Conservation (phyloP, 2,113 vertebrate genomes). For the Phalacrocorax aristotelis region DNA sequence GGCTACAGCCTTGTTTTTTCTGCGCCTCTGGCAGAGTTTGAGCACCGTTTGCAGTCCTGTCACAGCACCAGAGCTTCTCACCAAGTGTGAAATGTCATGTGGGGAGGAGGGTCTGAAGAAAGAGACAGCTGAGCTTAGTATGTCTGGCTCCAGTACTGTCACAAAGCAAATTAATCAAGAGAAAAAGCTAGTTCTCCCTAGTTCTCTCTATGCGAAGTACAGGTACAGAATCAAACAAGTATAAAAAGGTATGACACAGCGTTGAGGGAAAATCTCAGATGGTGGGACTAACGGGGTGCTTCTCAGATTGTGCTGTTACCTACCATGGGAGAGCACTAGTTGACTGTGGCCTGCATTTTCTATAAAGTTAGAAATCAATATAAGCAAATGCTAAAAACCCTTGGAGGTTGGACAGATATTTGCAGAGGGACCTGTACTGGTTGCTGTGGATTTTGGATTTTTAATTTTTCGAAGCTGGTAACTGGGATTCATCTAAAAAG, state of each 20-base stretch:
- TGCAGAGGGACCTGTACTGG: background rate
- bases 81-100: background rate
- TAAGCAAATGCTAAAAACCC: background rate
- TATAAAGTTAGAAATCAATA: background rate
- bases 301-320: background rate
- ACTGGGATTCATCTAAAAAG: background rate
- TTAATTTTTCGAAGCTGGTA: background rate
- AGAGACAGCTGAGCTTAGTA: background rate
- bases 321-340: accelerated
- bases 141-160: background rate
- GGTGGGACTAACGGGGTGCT: accelerated
- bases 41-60: background rate
- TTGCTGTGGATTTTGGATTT: background rate
- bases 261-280: background rate
- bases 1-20: background rate
- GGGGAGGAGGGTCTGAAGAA: background rate
- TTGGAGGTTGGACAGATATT: background rate
- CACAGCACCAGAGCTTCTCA: background rate
- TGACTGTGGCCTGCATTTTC: accelerated
- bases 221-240: background rate
- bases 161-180: background rate
- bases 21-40: background rate
- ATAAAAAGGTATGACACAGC: background rate
- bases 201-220: background rate
- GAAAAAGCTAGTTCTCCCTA: background rate